Evolutionary conservation across 2,888 invertebrate genomes (phyloP), one percentile per base, ranked within the genome.

Genomic region (Coelinius sp.): DNA sequence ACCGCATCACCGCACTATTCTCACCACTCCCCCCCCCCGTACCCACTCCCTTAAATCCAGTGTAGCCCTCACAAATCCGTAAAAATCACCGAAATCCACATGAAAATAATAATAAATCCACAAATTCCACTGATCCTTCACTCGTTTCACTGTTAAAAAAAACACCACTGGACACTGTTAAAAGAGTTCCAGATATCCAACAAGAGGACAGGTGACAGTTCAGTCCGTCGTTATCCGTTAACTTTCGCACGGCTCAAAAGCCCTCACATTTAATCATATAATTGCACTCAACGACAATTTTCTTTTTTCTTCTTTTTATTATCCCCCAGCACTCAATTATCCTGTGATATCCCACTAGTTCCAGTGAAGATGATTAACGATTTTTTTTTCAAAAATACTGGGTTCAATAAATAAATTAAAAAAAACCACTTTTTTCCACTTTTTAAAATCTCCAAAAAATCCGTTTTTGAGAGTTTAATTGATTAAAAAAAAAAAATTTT

Each of bases 1-100:
- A 87, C 87, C 87, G 87, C 87, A 87, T 87, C 86, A 87, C 87
- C 84, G 84, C 84, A 84, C 82, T 82, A 79, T 80, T 82, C 82
- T 17, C 62, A 20, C 38, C 20, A 20, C 24, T 12, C n/a, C 62
- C 8, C 38, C 20, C n/a, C 24, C 24, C n/a, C 3, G 24, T 22
- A 41, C 20, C 38, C 20, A 10, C 41, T 24, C 41, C n/a, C n/a
- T 24, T 10, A 22, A 63, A 24, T 22, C 24, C 38, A 63, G n/a
- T 20, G 22, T 22, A 20, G 20, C 14, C 27, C 31, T 56, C 17
- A 49, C 31, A 10, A 17, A n/a, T n/a, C 31, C 12, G 10, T 17
- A 31, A 8, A 35, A 56, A 27, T 27, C 59, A 59, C 59, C 31
- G 59, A 59, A 59, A 59, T 59, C 35, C 59, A 59, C 59, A 59